phyloP scores from a whole-genome alignment of 1,140 invertebrate species.

The Heliconius hewitsoni region DNA sequence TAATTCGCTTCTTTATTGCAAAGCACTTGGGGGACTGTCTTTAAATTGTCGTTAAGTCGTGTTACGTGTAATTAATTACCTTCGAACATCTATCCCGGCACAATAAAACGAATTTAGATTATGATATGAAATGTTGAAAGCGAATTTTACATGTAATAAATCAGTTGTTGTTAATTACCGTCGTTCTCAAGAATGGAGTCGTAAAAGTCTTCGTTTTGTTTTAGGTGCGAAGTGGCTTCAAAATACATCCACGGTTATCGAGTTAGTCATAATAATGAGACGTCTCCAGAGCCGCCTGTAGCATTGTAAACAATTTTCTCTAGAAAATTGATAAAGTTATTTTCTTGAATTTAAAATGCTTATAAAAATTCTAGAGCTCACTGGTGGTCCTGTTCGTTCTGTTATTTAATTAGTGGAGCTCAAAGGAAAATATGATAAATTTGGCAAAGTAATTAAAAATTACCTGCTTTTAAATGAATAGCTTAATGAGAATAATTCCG shows the following conservation, averaged over 20 bases:
- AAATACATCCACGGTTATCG: conserved; percentile 60
- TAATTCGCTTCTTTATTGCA: conserved; percentile 54
- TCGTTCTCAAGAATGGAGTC: conserved; percentile 51
- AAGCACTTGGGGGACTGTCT: conserved; percentile 53
- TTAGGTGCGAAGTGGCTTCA: conserved; percentile 57
- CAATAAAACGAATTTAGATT: conserved; percentile 76
- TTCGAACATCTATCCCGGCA: conserved; percentile 43
- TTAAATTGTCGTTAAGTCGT: conserved; percentile 56
- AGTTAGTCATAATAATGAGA: conserved; percentile 58
- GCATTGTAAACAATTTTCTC: conserved; percentile 60
- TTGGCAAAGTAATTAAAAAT: conserved; percentile 70
- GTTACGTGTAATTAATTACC: conserved; percentile 71
- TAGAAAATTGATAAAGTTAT: conserved; percentile 52
- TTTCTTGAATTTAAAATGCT: conserved; percentile 63
- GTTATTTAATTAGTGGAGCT: conserved; percentile 61
- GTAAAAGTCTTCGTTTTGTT: conserved; percentile 65
- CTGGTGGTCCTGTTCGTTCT: conserved; percentile 47
- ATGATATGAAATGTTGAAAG: conserved; percentile 77
- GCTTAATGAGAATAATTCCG: conserved; percentile 69
- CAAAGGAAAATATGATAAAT: conserved; percentile 75
- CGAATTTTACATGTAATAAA: conserved; percentile 74
- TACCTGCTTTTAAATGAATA: conserved; percentile 66
- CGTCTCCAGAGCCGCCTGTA: conserved; percentile 42
- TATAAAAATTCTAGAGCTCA: conserved; percentile 68
- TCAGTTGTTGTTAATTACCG: conserved; percentile 76